A percentile compares a stretch with the other conserved stretches of the same genome.
phyloP scores from a whole-genome alignment of 2,888 invertebrate genomes.

The Ornithoptera priamus region DNA sequence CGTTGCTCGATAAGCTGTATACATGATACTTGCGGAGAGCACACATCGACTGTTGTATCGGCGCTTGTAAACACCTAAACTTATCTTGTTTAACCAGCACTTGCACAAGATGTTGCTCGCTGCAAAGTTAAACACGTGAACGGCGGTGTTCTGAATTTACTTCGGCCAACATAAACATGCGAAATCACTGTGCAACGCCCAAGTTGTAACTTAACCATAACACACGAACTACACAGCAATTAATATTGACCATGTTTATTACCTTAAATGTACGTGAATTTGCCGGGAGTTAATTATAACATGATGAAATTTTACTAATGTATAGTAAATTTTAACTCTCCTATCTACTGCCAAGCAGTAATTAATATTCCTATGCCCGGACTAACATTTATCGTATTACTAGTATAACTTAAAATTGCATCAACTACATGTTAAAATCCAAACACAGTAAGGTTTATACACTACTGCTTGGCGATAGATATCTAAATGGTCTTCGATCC shows the following conservation, averaged over 20 bases:
- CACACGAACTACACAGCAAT: neutral
- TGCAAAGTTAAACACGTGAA: conserved; percentile 21
- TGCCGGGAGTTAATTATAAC: too few species aligned
- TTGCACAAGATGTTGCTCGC: conserved; percentile 18
- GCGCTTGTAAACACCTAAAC: conserved; percentile 13
- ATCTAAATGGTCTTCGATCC: too few species aligned
- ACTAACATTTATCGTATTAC: too few species aligned
- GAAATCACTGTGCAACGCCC: conserved; percentile 1
- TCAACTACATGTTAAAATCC: too few species aligned
- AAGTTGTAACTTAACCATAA: neutral
- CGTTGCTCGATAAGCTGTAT: neutral
- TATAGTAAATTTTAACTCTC: too few species aligned
- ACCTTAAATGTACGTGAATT: too few species aligned
- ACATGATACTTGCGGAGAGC: neutral
- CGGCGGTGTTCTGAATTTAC: conserved; percentile 14
- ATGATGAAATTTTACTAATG: too few species aligned
- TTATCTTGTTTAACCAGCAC: conserved; percentile 27
- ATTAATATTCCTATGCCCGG: too few species aligned
- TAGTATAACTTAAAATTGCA: too few species aligned
- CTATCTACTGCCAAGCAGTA: too few species aligned
- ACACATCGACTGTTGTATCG: neutral
- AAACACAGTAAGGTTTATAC: too few species aligned
- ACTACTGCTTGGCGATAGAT: too few species aligned
- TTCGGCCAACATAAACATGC: conserved; percentile 19
- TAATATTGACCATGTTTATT: neutral